phyloP scores from a whole-genome alignment of 2,113 vertebrate species.

The Asarcornis scutulata region DNA sequence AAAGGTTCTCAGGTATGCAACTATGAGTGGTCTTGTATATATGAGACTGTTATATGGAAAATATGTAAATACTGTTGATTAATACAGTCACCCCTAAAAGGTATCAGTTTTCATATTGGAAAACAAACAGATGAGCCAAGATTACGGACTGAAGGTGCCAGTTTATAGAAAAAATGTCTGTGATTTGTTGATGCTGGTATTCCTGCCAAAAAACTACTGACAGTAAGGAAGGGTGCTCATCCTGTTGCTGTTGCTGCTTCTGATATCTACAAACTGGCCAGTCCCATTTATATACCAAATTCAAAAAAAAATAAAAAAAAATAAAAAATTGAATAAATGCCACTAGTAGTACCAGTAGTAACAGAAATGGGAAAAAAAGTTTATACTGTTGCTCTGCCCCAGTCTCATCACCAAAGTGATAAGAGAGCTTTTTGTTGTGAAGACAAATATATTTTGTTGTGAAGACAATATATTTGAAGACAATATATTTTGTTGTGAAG shows the following conservation, averaged over 20 bases:
- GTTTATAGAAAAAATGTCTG: neutral
- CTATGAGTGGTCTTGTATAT: neutral
- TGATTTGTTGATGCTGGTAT: neutral
- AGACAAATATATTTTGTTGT: neutral
- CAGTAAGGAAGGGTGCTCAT: neutral
- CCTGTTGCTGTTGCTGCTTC: neutral
- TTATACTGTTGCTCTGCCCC: neutral
- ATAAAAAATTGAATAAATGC: neutral
- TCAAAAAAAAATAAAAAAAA: no score
- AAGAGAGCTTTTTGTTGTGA: neutral
- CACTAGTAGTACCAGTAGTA: neutral
- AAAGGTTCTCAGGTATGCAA: neutral
- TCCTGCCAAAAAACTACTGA: neutral
- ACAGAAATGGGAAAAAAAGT: neutral
- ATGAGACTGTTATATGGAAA: neutral
- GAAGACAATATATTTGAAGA: neutral
- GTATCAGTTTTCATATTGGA: neutral
- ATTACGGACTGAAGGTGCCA: neutral
- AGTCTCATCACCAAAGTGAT: neutral
- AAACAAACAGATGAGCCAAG: neutral
- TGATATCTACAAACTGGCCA: neutral
- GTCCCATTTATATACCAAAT: fast-evolving
- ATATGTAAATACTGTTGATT: neutral
- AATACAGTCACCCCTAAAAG: neutral
- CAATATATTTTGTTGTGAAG: neutral